Base-by-base conservation (phyloP, 2,888 invertebrate species). In the Brassicogethes aeneus region DNA sequence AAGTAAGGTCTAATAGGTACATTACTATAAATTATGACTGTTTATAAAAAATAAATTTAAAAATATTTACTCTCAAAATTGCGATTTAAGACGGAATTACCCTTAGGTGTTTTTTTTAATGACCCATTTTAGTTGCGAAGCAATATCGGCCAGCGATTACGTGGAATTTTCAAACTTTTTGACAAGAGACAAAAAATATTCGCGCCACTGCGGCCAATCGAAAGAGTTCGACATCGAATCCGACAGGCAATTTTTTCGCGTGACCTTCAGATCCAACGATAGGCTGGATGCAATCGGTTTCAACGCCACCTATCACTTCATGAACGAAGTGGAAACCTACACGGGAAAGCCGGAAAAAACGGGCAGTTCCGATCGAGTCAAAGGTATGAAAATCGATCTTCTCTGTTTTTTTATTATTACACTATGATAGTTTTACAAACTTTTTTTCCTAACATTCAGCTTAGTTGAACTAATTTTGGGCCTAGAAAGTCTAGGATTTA, bases 161-260 rank as follows among this genome's bases (percentile, higher is more conserved):
- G 88, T 97, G 39, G 91, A 95, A 66, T 93, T 97, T 70, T 94
- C 94, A 35, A 97, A 96, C 72, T 92, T 85, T 64, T 80, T 88
- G 76, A 81, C 87, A 47, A 79, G 84, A 53, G 96, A 97, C 70
- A 77, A 88, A 59, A 91, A 92, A 66, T 90, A 86, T 68, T 79
- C 83, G 36, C 78, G 90, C 59, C 85, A 89, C 65, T 97, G 96
- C 65, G 95, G 95, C 3, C 82, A 83, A 56, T 74, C 82, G 65
- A 79, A 79, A 57, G 84, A 85, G 57, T 86, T 89, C 62, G 80
- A 83, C 59, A 78, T 90, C 31, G 82, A 83, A 55, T 94, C 94
- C 3, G 93, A 95, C 61, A 79, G 86, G 43, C 84, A 86, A 60
- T 96, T 93, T 73, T 96, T 96, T 71, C 80, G 93, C 55, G 89